Base-by-base conservation (phyloP, 2,113 vertebrate genomes). In the Garra rufa region DNA sequence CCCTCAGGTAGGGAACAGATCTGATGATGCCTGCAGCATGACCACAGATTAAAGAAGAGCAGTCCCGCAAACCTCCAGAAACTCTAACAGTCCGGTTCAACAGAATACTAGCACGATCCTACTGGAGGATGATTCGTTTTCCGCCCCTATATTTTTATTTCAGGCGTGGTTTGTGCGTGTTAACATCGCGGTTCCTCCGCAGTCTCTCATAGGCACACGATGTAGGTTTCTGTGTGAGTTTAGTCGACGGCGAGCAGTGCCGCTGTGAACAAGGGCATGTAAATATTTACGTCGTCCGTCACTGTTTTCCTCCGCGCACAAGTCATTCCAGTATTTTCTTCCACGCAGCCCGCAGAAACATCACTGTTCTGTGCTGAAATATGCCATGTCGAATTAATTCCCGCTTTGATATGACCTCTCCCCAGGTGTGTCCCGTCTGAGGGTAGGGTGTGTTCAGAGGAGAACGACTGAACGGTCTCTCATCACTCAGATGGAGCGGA, bases 1-100 rank as follows among this genome's bases (percentile, higher is more conserved):
- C 84, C 65, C 87, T 94, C 91, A 93, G 55, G 90, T 92, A 26
- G 91, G 92, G 89, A 91, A 93, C 13, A 94, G 89, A 85, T 93
- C 91, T 1, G 82, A 84, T 75, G 89, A 87, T 61, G 90, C 88
- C 84, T 87, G 93, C 90, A 88, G 90, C 92, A 93, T 93, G 91
- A 86, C 92, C 88, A 86, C 76, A 87, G 19, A 85, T 34, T 69
- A 76, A 52, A 70, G 44, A 76, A 76, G 63, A 84, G 30, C 85
- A 85, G 89, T 89, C 85, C 77, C 19, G 48, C 44, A 81, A 67
- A 80, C 43, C 76, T 70, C 79, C 69, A 76, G 28, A 88, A 90
- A 93, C 89, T 92, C 89, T 85, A 78, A 82, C 67, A 70, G 82
- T 46, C 38, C 13, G 15, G 21, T 57, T 78, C 1, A 17, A 38